Base-by-base conservation (phyloP, 2,797 vertebrate species). In the Microhierax caerulescens region DNA sequence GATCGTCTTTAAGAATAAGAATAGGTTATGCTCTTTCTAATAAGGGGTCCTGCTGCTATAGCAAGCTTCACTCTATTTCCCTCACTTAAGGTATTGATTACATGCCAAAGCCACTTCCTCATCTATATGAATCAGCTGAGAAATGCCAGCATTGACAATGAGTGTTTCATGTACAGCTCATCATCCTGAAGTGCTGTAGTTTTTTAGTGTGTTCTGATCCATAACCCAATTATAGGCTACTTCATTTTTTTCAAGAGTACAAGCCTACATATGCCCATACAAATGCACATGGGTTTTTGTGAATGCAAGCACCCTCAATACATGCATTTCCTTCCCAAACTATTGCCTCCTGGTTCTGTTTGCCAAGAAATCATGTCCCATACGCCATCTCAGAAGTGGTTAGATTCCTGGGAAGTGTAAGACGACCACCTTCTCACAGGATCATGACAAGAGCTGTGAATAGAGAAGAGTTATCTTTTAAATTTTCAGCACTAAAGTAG, bases 81-180 rank as follows among this genome's bases (percentile, higher is more conserved):
- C 59, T 93, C 93, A 39, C 68, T 79, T 43, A n/a, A 41, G 51
- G 8, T 96, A 98, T 98, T 84, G 97, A 98, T 98, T 93, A 93
- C 77, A 76, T 97, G 98, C 96, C 98, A 98, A 93, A 97, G 54
- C 11, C 27, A 53, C 92, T 90, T 93, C 83, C 95, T 95, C 70
- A 43, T 85, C 73, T 82, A 50, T 36, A 64, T 88, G 45, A 90
- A 73, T 85, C 84, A 79, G 68, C 70, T 87, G 83, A 96, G 94
- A 98, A 98, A 97, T 97, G 97, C 94, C 97, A 98, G 74, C 39
- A 25, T 69, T 98, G 97, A 97, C 81, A 92, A 75, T 2, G 54
- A 94, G 50, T 32, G 80, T 61, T 96, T 72, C 32, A 28, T 47
- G 83, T 83, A 43, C 70, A 95, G 95, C 96, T 96, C 92, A 78